A percentile compares a stretch with the other conserved stretches of the same genome.
These are phyloP conservation scores for Adineta ricciae DNA, from an alignment of 2,888 invertebrate species.

Conservation along the genomic window DNA sequence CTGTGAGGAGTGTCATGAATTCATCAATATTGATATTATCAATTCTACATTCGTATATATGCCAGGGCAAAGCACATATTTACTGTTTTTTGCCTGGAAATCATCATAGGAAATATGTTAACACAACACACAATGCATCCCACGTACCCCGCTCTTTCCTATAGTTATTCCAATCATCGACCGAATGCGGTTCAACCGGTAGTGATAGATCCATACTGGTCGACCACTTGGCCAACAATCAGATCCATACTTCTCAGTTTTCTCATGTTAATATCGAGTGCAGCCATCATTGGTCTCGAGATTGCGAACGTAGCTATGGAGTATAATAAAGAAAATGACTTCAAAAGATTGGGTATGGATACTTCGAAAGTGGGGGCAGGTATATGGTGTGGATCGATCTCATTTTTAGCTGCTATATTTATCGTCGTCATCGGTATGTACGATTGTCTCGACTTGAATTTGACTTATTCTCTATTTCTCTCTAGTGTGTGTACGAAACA, in stretches of 20 bases:
- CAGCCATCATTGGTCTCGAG: neutral
- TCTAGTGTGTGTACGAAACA: neutral
- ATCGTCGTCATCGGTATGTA: neutral
- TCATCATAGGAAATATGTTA: neutral
- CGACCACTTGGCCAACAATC: neutral
- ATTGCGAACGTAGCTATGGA: neutral
- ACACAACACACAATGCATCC: neutral
- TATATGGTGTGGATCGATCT: neutral
- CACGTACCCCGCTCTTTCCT: neutral
- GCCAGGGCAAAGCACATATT: no score
- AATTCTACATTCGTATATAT: neutral
- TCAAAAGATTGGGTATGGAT: neutral
- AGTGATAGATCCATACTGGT: neutral
- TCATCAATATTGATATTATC: neutral
- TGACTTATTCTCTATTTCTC: neutral
- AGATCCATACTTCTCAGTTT: neutral
- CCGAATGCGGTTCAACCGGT: neutral
- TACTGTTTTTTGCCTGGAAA: no score
- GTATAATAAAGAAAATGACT: neutral
- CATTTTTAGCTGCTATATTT: neutral
- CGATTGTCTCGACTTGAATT: no score
- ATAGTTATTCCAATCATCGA: neutral
- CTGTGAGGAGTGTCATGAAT: neutral
- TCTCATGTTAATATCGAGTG: neutral
- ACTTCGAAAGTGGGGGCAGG: neutral